A percentile compares a stretch with the other conserved stretches of the same genome.
Conservation (phyloP, 2,888 invertebrate species). For the Mythimna ferrago region DNA sequence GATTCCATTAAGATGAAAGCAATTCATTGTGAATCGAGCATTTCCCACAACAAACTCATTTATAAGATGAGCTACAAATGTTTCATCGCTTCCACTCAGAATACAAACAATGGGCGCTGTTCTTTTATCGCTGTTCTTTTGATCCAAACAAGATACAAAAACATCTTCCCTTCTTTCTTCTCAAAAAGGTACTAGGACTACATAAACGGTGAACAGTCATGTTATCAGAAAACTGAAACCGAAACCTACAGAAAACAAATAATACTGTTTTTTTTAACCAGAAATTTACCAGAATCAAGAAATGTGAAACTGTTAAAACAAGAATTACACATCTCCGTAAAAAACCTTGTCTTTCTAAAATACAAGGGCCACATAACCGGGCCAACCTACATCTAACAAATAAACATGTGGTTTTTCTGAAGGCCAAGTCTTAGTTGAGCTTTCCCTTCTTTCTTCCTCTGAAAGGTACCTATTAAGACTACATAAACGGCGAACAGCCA, state of each 20-base stretch:
- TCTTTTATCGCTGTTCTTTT: not conserved
- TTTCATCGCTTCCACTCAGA: not conserved
- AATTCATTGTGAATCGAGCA: not conserved
- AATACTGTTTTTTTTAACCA: not conserved
- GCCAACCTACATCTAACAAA: not conserved
- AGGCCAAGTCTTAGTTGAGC: not conserved
- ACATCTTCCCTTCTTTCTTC: not conserved
- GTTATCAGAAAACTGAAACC: not conserved
- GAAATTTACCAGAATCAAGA: not conserved
- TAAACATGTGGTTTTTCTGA: not conserved
- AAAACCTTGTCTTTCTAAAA: too few relatives aligned
- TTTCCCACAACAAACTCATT: conserved; percentile 7
- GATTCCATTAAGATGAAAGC: conserved; percentile 1
- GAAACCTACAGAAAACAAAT: not conserved
- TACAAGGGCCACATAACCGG: not conserved
- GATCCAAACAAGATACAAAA: not conserved
- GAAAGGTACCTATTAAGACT: too few relatives aligned
- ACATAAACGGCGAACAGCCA: too few relatives aligned
- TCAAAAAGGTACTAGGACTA: not conserved
- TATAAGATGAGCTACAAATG: not conserved
- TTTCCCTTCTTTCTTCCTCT: not conserved
- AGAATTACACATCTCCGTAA: not conserved
- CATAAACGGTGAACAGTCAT: not conserved
- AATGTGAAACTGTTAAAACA: not conserved
- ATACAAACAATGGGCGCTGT: not conserved